Evolutionary conservation across 2,888 invertebrate species (phyloP), one percentile per base, ranked within the genome.

Genomic region (Polydrusus tereticollis): DNA sequence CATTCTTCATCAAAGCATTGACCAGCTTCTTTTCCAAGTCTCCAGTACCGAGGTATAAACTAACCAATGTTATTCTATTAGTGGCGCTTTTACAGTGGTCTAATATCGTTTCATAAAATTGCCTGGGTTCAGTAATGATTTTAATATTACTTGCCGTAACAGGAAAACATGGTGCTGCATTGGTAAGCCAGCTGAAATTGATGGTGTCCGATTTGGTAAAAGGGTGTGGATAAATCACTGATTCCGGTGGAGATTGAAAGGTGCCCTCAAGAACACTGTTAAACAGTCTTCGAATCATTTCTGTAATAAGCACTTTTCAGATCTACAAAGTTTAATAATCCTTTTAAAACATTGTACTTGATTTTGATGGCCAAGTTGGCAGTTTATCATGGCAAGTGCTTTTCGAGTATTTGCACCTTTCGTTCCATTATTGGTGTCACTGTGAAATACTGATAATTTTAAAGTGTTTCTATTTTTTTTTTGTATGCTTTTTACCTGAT

Each of bases 21-120:
- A 95, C 93, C 81, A 99, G 86, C 62, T 92, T 89, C 69, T 88
- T 87, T 85, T 99, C 99, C 78, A 96, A 86, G 16, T 88, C 83
- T 0, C 98, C 98, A 60, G 93, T 97, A 12, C 99, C 75, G 26
- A 75, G 50, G 83, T 99, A 99, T 10, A 99, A 87, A 73, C 99
- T 98, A 3, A 96, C 95, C 59, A 99, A 85, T 0, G 92, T 91
- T 79, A 97, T 93, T 78, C 96, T 88, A 60, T 87, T 86, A 72
- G 88, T 89, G 0, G 96, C 94, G 64, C 84, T 86, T 63, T 86
- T 85, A 81, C 93, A 91, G 82, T 91, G 90, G 52, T 92, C 87
- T 75, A 93, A 84, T 12, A 96, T 82, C 0, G 89, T 90, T 7
- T 91, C 88, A 82, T 96, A 96, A 85, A 96, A 97, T 72, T 89